Base-by-base conservation (phyloP, 1,140 invertebrate genomes). In the Drosophila virilis region DNA sequence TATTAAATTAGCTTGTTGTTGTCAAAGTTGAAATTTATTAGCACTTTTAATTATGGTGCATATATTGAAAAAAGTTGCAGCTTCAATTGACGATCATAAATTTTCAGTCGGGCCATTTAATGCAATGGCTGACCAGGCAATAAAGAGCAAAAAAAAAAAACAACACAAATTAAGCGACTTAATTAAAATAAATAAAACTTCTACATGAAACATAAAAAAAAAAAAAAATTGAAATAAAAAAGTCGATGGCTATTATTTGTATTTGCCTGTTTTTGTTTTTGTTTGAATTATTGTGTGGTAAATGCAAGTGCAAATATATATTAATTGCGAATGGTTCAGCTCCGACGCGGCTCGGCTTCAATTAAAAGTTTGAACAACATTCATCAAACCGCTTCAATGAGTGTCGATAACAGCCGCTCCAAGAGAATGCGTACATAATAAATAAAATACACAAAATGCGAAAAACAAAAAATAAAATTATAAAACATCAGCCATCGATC, bases 351-450 rank as follows among this genome's bases (percentile, higher is more conserved):
- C 51, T 76, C 65, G 84, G 84, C 74, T 70, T 74, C 84, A 89
- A 88, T 88, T 88, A 88, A 88, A 88, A 88, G 84, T 88, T 88
- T 88, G 64, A 84, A 73, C 80, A 80, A 69, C 83, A 78, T 68
- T 37, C 78, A 69, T 73, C 77, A 74, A 66, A 62, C 60, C 75
- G 66, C 70, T 66, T 61, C 65, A 61, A 74, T 69, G 84, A 80
- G 77, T 89, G 84, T 84, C 84, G 84, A 88, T 88, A 88, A 84
- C 77, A 88, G 84, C 89, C 69, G 76, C 80, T 58, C 51, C 66
- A n/a, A 71, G 79, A 88, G 83, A 79, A 67, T 82, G 72, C 64
- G 78, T 72, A 73, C 75, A 86, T 48, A 82, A 83, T 88, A 79
- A 83, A 84, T 88, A 78, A 74, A 69, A 59, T 46, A 61, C 51